Percentiles rank a stretch among this genome's conserved stretches.
phyloP scores from a whole-genome alignment of 2,797 vertebrate genomes.

The Sebastiscus albofasciatus region DNA sequence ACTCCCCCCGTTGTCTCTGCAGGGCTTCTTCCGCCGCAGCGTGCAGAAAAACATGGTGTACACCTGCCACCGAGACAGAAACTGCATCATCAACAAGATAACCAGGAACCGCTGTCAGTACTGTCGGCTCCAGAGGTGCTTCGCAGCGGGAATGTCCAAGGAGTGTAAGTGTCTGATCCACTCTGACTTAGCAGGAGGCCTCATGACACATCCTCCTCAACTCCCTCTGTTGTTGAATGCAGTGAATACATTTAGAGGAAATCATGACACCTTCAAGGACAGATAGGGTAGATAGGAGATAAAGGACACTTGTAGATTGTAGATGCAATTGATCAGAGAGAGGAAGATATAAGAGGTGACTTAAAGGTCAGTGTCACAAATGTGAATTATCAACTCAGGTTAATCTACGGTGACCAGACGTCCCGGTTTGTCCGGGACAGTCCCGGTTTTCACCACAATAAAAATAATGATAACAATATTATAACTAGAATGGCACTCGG shows the following conservation, averaged over 20 bases:
- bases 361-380: not conserved
- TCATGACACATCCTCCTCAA: not conserved
- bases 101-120: constrained; percentile 99
- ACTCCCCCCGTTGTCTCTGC: constrained; percentile 30
- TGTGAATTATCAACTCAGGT: not conserved
- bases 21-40: constrained; percentile 98
- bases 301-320: not conserved
- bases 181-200: not conserved
- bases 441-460: too few species aligned
- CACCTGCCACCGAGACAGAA: constrained; percentile 96
- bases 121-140: constrained; percentile 97
- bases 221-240: not conserved
- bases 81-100: constrained; percentile 99
- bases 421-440: too few species aligned
- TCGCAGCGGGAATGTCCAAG: constrained; percentile 98
- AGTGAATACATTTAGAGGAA: not conserved
- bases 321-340: not conserved
- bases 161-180: constrained; percentile 88
- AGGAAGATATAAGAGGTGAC: not conserved
- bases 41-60: constrained; percentile 99
- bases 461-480: too few species aligned
- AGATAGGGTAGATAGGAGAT: not conserved
- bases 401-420: not conserved
- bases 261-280: not conserved
- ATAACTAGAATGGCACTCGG: too few species aligned